Evolutionary conservation across 1,140 invertebrate species (phyloP), one percentile per base, ranked within the genome.

Genomic region (Oscheius sp.): DNA sequence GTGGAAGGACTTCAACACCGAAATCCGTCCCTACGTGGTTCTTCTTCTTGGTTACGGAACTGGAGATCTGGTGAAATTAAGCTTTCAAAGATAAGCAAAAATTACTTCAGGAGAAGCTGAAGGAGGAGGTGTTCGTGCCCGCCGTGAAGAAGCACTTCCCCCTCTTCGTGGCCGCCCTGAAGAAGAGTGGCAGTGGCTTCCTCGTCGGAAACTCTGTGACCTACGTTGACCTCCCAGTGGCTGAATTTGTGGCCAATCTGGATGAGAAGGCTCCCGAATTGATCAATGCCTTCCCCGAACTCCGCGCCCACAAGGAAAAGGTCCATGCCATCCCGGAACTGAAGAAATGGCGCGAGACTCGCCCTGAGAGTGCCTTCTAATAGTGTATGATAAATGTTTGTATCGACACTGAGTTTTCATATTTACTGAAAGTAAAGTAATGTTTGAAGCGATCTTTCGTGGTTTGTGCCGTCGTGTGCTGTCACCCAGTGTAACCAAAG

Each of bases 281-380:
- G 20, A 15, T 38, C 13, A 59, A 71, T 34, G 26, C 20, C n/a
- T 65, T 46, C 31, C 59, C 29, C n/a, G 38, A 61, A 13, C n/a
- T 63, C 15, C 23, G 34, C 10, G 23, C 20, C 20, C 55, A 31
- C 20, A n/a, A n/a, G 3, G 28, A 62, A 23, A 72, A 52, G 61
- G 42, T 65, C 32, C 31, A 49, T 15, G 2, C 36, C 1, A 66
- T 52, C 52, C 70, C 70, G 29, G 20, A 65, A 31, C 28, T 72
- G 1, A 65, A 72, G 49, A 38, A 64, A 7, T 72, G 62, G 70
- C n/a, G 61, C 18, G 70, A 46, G 18, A 65, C 23, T 18, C 59
- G 70, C 2, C 70, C 70, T 23, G 70, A 34, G 2, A 72, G 61
- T 52, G 42, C 32, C 4, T 65, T 65, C 45, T 72, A 65, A 70